These are phyloP conservation scores for Nemotelus nigrinus DNA, from an alignment of 2,888 invertebrate species.

Conservation along the genomic window DNA sequence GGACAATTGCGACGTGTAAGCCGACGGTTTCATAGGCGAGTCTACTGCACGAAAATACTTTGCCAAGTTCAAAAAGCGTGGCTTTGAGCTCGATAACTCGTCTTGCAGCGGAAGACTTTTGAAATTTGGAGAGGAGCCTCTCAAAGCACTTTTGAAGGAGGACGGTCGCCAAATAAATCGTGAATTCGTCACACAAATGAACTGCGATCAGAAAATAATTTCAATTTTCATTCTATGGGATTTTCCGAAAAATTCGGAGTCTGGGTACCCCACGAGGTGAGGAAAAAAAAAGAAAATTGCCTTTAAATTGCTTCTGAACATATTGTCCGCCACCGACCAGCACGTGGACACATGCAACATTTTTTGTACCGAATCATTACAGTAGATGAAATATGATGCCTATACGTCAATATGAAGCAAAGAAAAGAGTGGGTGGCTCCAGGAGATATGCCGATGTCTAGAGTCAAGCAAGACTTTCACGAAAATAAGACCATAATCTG, in stretches of 20 bases:
- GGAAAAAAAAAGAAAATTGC: background rate
- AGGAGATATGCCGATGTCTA: background rate
- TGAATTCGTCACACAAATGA: background rate
- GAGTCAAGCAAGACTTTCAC: background rate
- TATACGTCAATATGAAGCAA: slow-evolving; percentile 7
- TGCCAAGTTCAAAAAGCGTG: background rate
- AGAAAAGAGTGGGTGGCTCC: background rate
- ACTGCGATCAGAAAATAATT: background rate
- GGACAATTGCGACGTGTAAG: background rate
- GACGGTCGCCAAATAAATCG: too few relatives aligned
- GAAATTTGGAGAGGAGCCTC: too few relatives aligned
- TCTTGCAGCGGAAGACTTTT: background rate
- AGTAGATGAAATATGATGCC: background rate
- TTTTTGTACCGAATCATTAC: background rate
- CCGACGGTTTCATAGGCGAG: background rate
- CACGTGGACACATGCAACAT: background rate
- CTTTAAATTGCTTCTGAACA: background rate
- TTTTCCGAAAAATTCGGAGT: background rate
- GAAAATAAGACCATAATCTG: background rate
- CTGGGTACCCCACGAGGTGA: background rate
- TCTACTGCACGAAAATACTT: background rate
- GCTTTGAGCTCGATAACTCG: background rate
- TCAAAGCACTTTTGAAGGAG: too few relatives aligned
- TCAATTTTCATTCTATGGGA: background rate
- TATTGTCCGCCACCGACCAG: background rate